Evolutionary conservation across 2,113 vertebrate species (phyloP).

Genomic region (Phainopepla nitens): DNA sequence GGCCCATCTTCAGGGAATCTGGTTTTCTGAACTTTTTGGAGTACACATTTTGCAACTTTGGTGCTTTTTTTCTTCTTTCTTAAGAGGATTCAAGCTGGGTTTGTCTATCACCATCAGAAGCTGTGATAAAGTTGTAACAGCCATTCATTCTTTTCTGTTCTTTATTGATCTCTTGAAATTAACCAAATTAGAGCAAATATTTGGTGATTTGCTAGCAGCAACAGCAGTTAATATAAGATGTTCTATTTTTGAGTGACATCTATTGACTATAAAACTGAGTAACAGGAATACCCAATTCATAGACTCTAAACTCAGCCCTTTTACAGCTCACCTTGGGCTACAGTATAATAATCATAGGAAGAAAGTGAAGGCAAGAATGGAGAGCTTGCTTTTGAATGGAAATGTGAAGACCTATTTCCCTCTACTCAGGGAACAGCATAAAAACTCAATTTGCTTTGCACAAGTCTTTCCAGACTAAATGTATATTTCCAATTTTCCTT

Average conservation of each 20-base stretch:
- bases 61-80: accelerated
- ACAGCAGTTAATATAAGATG: not conserved
- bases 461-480: not conserved
- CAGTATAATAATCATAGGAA: not conserved
- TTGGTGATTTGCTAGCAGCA: not conserved
- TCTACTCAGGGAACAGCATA: not conserved
- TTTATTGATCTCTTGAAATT: not conserved
- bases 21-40: not conserved
- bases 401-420: not conserved
- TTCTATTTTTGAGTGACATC: not conserved
- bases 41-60: not conserved
- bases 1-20: not conserved
- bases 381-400: not conserved
- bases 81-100: not conserved
- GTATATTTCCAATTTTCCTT: not conserved
- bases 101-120: not conserved
- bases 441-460: not conserved
- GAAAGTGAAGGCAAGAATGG: not conserved
- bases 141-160: not conserved
- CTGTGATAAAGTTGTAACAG: not conserved
- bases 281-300: not conserved
- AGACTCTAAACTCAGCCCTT: not conserved
- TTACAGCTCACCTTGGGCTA: not conserved
- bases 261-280: not conserved
- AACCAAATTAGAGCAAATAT: not conserved